Evolutionary conservation across 2,797 vertebrate genomes (phyloP).

Genomic region (Sebastiscus tertius): DNA sequence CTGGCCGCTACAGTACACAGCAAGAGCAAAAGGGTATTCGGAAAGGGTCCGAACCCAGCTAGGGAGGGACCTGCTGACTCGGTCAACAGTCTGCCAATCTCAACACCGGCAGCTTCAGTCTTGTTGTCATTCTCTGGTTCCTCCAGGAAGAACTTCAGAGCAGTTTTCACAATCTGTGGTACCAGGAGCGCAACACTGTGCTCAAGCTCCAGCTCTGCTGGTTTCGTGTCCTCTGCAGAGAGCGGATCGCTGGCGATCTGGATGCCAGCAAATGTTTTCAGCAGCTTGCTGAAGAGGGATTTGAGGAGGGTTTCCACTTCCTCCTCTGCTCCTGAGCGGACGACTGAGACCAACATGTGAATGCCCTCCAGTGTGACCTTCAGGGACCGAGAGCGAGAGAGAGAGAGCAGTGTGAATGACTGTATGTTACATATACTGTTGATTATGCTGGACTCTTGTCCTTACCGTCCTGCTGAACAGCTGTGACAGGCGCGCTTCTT

Average conservation of each 20-base stretch:
- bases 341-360: not conserved
- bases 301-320: too few species aligned
- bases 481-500: not conserved
- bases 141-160: not conserved
- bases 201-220: too few species aligned
- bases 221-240: too few species aligned
- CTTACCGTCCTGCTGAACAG: not conserved
- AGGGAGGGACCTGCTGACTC: not conserved
- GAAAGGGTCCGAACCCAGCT: not conserved
- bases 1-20: not conserved
- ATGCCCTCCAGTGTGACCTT: not conserved
- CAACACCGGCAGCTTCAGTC: not conserved
- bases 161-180: not conserved
- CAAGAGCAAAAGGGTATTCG: not conserved
- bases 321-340: too few species aligned
- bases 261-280: too few species aligned
- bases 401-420: not conserved
- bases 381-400: not conserved
- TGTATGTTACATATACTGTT: not conserved
- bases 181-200: not conserved
- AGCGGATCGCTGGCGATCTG: too few species aligned
- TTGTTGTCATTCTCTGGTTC: not conserved
- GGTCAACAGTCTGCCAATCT: not conserved
- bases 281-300: too few species aligned
- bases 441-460: not conserved